phyloP scores from a whole-genome alignment of 2,888 invertebrate genomes.

The Heliconius ethilla region DNA sequence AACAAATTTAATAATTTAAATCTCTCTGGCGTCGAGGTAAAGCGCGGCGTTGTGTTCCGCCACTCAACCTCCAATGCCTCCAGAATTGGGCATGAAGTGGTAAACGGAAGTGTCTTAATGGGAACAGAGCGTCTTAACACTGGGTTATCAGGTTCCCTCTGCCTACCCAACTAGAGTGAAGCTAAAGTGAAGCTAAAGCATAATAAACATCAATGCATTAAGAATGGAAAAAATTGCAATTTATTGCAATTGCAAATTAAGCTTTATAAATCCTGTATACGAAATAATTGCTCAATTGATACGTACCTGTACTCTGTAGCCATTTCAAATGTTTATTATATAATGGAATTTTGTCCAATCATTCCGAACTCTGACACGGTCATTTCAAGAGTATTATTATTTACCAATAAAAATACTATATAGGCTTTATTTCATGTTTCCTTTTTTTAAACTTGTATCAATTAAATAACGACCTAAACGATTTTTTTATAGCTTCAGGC shows the following conservation, averaged over 20 bases:
- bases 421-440: not conserved
- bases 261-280: constrained; percentile 1
- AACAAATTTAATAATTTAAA: too few relatives aligned
- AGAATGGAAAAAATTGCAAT: too few relatives aligned
- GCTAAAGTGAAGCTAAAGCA: not conserved
- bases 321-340: not conserved
- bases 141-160: not conserved
- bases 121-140: not conserved
- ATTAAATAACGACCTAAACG: too few relatives aligned
- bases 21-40: too few relatives aligned
- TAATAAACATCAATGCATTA: too few relatives aligned
- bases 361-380: not conserved
- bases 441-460: not conserved
- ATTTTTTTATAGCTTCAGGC: too few relatives aligned
- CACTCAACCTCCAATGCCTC: too few relatives aligned
- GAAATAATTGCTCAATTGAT: constrained; percentile 15
- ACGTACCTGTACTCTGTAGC: not conserved
- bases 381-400: not conserved
- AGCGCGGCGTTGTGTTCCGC: too few relatives aligned
- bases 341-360: constrained; percentile 7
- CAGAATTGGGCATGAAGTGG: too few relatives aligned
- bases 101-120: not conserved
- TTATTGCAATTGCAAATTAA: not conserved
- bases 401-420: not conserved
- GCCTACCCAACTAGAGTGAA: not conserved